A percentile compares a stretch with the other conserved stretches of the same genome.
Evolutionary conservation across 2,113 vertebrate species (phyloP).

Genomic region (Capreolus pygargus): DNA sequence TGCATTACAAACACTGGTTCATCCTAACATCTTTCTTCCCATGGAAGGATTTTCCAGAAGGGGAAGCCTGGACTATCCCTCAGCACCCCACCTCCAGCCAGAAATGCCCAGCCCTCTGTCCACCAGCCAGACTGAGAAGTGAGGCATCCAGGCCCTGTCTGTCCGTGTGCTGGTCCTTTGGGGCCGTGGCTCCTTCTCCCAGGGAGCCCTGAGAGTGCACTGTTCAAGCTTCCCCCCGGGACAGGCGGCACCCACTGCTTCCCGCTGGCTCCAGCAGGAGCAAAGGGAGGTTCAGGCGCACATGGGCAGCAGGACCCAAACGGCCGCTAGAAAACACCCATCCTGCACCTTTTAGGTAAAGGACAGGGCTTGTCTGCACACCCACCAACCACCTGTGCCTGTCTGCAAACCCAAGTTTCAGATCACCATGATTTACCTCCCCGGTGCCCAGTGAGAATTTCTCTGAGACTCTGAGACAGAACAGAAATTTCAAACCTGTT

Average conservation of each 20-base stretch:
- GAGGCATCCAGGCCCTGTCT: not conserved
- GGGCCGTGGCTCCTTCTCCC: not conserved
- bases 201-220: too few relatives aligned
- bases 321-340: not conserved
- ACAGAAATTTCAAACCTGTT: constrained; percentile 78
- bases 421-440: not conserved
- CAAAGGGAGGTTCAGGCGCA: not conserved
- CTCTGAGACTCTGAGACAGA: constrained; percentile 15
- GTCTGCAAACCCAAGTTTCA: not conserved
- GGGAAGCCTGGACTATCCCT: not conserved
- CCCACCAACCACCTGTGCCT: not conserved
- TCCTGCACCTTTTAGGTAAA: not conserved
- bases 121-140: not conserved
- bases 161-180: too few relatives aligned
- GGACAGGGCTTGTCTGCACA: not conserved
- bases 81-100: rapidly evolving
- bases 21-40: not conserved
- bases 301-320: not conserved
- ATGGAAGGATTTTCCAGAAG: not conserved
- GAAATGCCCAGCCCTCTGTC: not conserved
- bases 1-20: not conserved
- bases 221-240: not conserved
- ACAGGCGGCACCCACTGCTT: not conserved
- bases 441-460: not conserved
- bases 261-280: not conserved